These are phyloP conservation scores for Exocentrus adspersus DNA, from an alignment of 2,888 invertebrate species.

Conservation along the genomic window DNA sequence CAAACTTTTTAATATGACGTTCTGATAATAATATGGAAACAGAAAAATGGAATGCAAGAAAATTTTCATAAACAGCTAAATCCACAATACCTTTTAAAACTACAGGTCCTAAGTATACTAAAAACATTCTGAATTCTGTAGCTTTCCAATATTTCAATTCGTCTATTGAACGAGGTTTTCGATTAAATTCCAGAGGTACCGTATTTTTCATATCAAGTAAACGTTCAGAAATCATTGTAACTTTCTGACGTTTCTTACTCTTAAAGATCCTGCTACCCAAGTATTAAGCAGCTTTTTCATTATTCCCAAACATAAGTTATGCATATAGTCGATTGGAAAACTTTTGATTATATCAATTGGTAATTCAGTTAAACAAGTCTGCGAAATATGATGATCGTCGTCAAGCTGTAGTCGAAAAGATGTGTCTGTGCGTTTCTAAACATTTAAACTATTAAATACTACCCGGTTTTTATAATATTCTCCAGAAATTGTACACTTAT, in stretches of 20 bases:
- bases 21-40: slow-evolving; percentile 11
- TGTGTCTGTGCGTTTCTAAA: slow-evolving; percentile 5
- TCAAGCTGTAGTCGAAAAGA: slow-evolving; percentile 8
- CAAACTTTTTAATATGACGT: slow-evolving; percentile 11
- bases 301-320: slow-evolving; percentile 10
- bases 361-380: slow-evolving; percentile 4
- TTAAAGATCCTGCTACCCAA: slow-evolving; percentile 27
- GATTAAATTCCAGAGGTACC: slow-evolving; percentile 24
- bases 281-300: slow-evolving; percentile 28
- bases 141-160: slow-evolving; percentile 30
- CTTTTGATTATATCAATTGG: not conserved
- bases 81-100: slow-evolving; percentile 28
- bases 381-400: slow-evolving; percentile 14
- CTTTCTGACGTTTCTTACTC: slow-evolving; percentile 24
- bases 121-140: slow-evolving; percentile 30
- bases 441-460: slow-evolving; percentile 6
- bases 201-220: slow-evolving; percentile 25
- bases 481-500: slow-evolving; percentile 25
- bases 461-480: slow-evolving; percentile 15
- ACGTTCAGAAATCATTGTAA: slow-evolving; percentile 19
- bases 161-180: slow-evolving; percentile 27
- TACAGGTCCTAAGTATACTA: slow-evolving; percentile 28
- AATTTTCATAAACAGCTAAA: slow-evolving; percentile 24
- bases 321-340: not conserved
- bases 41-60: slow-evolving; percentile 17